Percentiles rank a stretch among this genome's conserved stretches.
These are phyloP conservation scores for Dryobota labecula DNA, from an alignment of 2,888 invertebrate species.

Conservation along the genomic window DNA sequence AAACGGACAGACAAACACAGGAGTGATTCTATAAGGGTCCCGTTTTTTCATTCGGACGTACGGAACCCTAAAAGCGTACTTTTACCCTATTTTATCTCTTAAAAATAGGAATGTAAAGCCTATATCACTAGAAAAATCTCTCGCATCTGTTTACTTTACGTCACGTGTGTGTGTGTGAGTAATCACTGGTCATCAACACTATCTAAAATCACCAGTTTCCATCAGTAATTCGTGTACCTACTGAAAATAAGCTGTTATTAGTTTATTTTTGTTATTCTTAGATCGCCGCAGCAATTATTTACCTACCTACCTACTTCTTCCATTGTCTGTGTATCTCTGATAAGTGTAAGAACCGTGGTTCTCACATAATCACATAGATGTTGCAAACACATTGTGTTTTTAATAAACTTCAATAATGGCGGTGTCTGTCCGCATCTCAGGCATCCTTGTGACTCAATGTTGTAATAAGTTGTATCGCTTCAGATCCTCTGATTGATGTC, in stretches of 20 bases:
- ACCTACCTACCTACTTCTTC: conserved; percentile 6
- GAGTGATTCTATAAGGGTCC: too few relatives aligned
- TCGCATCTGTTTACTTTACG: background rate
- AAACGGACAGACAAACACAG: too few relatives aligned
- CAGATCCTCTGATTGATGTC: conserved; percentile 64
- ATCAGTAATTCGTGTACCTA: conserved; percentile 9
- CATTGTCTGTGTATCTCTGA: conserved; percentile 44
- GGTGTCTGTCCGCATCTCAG: conserved; percentile 26
- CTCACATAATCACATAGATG: conserved; percentile 52
- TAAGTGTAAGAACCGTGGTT: conserved; percentile 32
- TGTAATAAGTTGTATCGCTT: conserved; percentile 61
- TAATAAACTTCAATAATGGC: conserved; percentile 43
- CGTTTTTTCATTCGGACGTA: too few relatives aligned
- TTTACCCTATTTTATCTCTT: background rate
- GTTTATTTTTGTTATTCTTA: conserved; percentile 16
- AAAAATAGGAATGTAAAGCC: background rate
- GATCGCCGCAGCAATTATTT: conserved; percentile 23
- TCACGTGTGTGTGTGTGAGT: conserved; percentile 31
- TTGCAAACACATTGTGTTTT: conserved; percentile 44
- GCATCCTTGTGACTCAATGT: conserved; percentile 28
- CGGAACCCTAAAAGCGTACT: too few relatives aligned
- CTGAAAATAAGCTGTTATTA: conserved; percentile 28
- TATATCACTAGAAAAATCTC: background rate
- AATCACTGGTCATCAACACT: background rate
- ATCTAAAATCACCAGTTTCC: conserved; percentile 18